Evolutionary conservation across 2,797 vertebrate species (phyloP).

Genomic region (Falco peregrinus): DNA sequence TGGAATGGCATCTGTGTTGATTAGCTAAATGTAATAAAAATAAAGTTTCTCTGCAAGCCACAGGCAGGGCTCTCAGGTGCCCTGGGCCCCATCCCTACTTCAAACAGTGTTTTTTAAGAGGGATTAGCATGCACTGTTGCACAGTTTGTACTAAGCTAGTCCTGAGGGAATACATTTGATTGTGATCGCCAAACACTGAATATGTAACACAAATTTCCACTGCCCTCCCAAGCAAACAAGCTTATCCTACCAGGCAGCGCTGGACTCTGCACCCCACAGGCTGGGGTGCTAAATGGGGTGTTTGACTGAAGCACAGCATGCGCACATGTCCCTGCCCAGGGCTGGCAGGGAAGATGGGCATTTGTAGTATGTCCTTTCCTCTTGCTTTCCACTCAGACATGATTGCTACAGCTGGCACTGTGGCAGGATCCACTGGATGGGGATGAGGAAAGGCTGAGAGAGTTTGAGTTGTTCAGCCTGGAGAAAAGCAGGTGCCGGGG

Average conservation of each 20-base stretch:
- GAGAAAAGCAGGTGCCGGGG: too few relatives aligned
- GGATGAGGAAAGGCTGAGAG: background rate
- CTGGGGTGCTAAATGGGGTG: background rate
- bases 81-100: background rate
- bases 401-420: fast-evolving
- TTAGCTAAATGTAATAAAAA: background rate
- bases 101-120: background rate
- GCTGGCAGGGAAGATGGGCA: fast-evolving
- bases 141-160: background rate
- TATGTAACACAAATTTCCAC: background rate
- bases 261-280: background rate
- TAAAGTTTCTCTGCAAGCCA: background rate
- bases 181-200: background rate
- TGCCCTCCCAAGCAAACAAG: background rate
- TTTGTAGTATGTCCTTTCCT: background rate
- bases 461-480: too few relatives aligned
- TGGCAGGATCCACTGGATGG: fast-evolving
- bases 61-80: background rate
- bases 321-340: fast-evolving
- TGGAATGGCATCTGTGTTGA: fast-evolving
- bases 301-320: fast-evolving
- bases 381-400: background rate
- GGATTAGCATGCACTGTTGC: background rate
- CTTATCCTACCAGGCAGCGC: background rate
- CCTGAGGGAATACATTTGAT: background rate